These are phyloP conservation scores for Leptodactylus fuscus DNA, from an alignment of 2,113 vertebrate species.

Conservation along the genomic window DNA sequence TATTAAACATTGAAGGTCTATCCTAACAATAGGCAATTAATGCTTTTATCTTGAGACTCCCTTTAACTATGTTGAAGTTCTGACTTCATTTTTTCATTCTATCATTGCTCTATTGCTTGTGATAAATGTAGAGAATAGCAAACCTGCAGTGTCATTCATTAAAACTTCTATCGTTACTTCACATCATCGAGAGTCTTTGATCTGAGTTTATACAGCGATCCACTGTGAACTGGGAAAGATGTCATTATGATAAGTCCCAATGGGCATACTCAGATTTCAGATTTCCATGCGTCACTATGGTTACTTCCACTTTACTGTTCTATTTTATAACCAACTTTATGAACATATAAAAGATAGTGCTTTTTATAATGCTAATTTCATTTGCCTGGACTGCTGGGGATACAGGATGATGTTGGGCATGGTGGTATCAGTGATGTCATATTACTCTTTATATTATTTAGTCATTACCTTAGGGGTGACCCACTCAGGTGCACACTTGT, in stretches of 20 bases:
- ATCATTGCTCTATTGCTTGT: background rate
- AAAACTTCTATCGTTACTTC: background rate
- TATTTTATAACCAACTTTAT: background rate
- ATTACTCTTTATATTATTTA: background rate
- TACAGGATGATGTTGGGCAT: background rate
- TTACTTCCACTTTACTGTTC: conserved; percentile 8
- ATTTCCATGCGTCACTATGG: conserved; percentile 6
- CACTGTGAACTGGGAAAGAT: background rate
- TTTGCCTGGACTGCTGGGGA: background rate
- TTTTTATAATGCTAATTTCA: background rate
- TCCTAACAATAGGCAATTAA: too few species aligned
- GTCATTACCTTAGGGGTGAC: too few species aligned
- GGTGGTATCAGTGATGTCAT: background rate
- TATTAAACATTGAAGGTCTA: too few species aligned
- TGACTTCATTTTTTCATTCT: background rate
- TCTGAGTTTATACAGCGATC: background rate
- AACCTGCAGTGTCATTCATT: background rate
- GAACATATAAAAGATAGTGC: background rate
- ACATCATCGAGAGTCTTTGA: background rate
- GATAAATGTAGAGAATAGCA: too few species aligned
- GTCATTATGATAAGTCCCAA: conserved; percentile 12
- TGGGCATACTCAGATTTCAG: conserved; percentile 1
- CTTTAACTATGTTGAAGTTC: background rate
- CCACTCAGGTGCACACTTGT: too few species aligned
- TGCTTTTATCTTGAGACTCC: too few species aligned